A percentile compares a stretch with the other conserved stretches of the same genome.
Conservation (phyloP, 2,113 vertebrate genomes). For the Cyprinodon variegatus region DNA sequence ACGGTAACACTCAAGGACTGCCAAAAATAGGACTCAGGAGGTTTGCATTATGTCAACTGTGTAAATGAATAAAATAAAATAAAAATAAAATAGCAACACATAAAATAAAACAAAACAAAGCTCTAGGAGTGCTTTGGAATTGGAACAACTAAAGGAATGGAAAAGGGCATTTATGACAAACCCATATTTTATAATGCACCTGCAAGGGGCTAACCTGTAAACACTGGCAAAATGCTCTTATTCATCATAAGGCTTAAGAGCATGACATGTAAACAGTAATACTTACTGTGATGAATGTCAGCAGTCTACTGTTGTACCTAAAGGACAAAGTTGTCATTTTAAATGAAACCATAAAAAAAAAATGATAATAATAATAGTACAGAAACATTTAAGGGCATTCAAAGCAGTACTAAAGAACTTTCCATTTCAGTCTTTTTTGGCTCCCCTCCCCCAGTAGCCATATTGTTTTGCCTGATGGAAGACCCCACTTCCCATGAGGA, state of each 20-base stretch:
- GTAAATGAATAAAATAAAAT: neutral
- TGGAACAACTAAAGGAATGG: neutral
- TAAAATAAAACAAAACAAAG: neutral
- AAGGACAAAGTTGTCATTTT: slow-evolving; percentile 9
- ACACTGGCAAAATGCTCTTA: slow-evolving; percentile 23
- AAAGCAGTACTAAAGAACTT: neutral
- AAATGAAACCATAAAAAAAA: neutral
- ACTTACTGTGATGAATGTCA: slow-evolving; percentile 13
- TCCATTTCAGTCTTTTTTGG: neutral
- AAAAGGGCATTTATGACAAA: slow-evolving; percentile 2
- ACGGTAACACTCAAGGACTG: neutral
- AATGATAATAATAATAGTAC: no score
- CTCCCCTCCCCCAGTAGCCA: no score
- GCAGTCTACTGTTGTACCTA: slow-evolving; percentile 18
- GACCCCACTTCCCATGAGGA: no score
- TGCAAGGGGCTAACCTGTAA: neutral
- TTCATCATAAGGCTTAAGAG: slow-evolving; percentile 18
- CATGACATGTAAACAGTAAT: neutral
- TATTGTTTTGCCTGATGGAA: no score
- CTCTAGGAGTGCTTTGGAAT: neutral
- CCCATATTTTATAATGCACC: slow-evolving; percentile 14
- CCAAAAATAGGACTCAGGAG: neutral
- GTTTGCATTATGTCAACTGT: slow-evolving; percentile 3
- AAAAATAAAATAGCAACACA: neutral
- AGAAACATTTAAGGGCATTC: neutral